A percentile compares a stretch with the other conserved stretches of the same genome.
Conservation (phyloP, 2,888 invertebrate species). For the Flexamia atlantica region DNA sequence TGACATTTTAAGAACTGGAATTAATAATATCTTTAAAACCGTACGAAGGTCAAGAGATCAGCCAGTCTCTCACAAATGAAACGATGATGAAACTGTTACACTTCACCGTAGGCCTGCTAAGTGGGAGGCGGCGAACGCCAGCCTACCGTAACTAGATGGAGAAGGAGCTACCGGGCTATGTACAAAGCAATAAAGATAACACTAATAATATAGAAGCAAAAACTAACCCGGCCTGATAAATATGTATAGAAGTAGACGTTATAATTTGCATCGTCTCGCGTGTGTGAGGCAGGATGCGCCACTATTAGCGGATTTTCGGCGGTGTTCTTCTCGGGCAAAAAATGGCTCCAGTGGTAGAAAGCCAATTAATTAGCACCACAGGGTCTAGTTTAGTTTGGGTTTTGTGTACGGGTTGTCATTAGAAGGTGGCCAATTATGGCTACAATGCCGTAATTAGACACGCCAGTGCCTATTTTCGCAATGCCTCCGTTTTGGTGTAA, state of each 20-base stretch:
- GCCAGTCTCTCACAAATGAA: too few species aligned
- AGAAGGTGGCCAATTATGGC: slow-evolving; percentile 17
- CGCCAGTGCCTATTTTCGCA: slow-evolving; percentile 24
- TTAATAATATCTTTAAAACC: too few species aligned
- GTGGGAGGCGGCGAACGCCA: neutral
- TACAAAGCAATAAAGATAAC: slow-evolving; percentile 42
- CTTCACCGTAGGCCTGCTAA: too few species aligned
- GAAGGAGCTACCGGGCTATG: neutral
- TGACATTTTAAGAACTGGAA: too few species aligned
- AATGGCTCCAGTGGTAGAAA: slow-evolving; percentile 36
- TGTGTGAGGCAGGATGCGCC: slow-evolving; percentile 30
- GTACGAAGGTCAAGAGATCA: too few species aligned
- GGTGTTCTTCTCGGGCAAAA: slow-evolving; percentile 22
- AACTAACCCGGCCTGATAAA: slow-evolving; percentile 53
- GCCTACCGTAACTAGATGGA: neutral
- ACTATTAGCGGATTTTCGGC: slow-evolving; percentile 49
- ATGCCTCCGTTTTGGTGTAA: slow-evolving; percentile 10
- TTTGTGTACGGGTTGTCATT: slow-evolving; percentile 32
- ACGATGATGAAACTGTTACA: too few species aligned
- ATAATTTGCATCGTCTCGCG: slow-evolving; percentile 42
- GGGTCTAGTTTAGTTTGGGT: slow-evolving; percentile 28
- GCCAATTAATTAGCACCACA: slow-evolving; percentile 38
- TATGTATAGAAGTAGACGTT: slow-evolving; percentile 47
- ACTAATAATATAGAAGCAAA: slow-evolving; percentile 48
- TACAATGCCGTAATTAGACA: slow-evolving; percentile 47